phyloP scores from a whole-genome alignment of 2,797 vertebrate genomes.

The Discoglossus pictus region DNA sequence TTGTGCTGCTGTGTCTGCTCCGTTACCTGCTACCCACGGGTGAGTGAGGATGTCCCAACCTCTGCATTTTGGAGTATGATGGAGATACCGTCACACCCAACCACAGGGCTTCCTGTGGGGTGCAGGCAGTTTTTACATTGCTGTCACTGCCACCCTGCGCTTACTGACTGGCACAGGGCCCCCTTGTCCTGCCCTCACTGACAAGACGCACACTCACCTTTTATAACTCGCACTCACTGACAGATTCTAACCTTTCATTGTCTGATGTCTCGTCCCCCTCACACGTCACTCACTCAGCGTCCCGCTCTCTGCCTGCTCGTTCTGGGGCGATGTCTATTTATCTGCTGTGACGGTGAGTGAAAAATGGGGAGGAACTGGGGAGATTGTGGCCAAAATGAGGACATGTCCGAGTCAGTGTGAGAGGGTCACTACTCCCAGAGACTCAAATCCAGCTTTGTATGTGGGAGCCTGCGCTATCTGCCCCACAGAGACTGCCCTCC shows the following conservation, averaged over 20 bases:
- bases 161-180: too few relatives aligned
- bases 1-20: neutral
- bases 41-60: too few relatives aligned
- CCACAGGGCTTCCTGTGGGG: conserved; percentile 30
- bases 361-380: neutral
- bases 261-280: neutral
- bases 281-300: neutral
- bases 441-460: conserved; percentile 6
- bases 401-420: neutral
- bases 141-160: neutral
- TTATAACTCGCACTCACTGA: neutral
- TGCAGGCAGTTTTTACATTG: too few relatives aligned
- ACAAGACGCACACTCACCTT: neutral
- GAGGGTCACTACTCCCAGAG: neutral
- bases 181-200: too few relatives aligned
- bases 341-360: conserved; percentile 20
- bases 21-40: neutral
- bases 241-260: neutral
- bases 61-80: conserved; percentile 3
- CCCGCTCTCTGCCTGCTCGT: neutral
- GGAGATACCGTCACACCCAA: conserved; percentile 3
- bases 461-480: too few relatives aligned
- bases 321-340: neutral
- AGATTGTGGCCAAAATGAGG: neutral
- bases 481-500: too few relatives aligned